Evolutionary conservation across 1,140 invertebrate species (phyloP), one percentile per base, ranked within the genome.

Genomic region (Zaprionus ghesquierei): DNA sequence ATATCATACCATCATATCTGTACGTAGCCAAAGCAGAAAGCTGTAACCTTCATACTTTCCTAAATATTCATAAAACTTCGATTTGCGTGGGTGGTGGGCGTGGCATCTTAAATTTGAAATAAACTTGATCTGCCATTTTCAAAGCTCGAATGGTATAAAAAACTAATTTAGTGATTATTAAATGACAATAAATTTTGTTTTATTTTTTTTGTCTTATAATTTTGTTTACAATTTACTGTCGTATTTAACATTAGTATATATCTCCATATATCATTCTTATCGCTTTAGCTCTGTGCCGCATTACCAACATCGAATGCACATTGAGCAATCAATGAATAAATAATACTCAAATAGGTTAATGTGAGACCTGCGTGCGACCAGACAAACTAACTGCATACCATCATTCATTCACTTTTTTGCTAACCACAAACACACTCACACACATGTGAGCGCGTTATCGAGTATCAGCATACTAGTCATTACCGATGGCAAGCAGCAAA

Each of bases 381-480:
- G 12, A 12, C 41, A 46, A 46, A 12, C 41, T 46, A 46, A 46
- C 41, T 46, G 41, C 41, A 46, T 20, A 18, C 41, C 41, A 46
- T 46, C 41, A 46, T 22, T 46, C 18, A 46, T 22, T 22, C 41
- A 46, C 41, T n/a, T 22, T 46, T 46, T 46, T 46, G 41, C 41
- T 12, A 9, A 12, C 6, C 31, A 33, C 31, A 31, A 0, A 31
- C 29, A 3, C 29, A 38, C 44, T 3, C 46, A 49, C 13, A 49
- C 18, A n/a, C 23, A 51, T 6, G 23, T 35, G 35, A 56, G 38
- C 54, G 27, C 13, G 23, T 35, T 55, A 56, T 56, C 54, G 27
- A 31, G 18, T 8, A 49, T 59, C 27, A 49, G 58, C 58, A 25
- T 31, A 23, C 41, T 22, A 20, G 23, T 59, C 15, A 61, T 61